Conservation (phyloP, 30 jellyfish, hydroid and myxozoan genomes). For the Rhopilema esculentum region DNA sequence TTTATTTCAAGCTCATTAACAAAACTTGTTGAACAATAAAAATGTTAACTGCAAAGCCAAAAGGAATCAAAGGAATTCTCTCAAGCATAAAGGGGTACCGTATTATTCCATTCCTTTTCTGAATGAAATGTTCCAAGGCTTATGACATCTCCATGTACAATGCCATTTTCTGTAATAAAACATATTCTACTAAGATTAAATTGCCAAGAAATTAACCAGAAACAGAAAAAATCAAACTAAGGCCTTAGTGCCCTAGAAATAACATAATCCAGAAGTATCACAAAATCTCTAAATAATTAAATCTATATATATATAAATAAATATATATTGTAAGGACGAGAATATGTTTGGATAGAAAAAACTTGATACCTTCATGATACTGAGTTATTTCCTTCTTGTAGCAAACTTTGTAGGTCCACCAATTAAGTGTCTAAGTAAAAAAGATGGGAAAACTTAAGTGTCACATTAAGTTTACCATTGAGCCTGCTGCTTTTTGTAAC, state of each 20-base stretch:
- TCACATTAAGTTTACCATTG: not conserved
- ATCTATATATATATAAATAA: too few species aligned
- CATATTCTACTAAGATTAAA: not conserved
- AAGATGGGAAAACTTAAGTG: too few species aligned
- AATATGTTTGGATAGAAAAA: too few species aligned
- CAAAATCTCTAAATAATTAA: too few species aligned
- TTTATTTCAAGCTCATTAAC: too few species aligned
- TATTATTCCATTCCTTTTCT: slow-evolving; percentile 78
- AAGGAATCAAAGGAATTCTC: not conserved
- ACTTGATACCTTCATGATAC: slow-evolving; percentile 78
- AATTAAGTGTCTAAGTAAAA: slow-evolving; percentile 71
- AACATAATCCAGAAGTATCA: too few species aligned
- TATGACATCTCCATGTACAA: slow-evolving; percentile 46
- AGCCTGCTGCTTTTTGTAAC: not conserved
- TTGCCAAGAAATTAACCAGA: not conserved
- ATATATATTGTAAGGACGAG: too few species aligned
- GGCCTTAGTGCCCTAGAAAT: too few species aligned
- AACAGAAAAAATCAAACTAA: too few species aligned
- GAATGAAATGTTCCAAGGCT: slow-evolving; percentile 90
- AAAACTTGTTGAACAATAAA: too few species aligned
- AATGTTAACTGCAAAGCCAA: too few species aligned
- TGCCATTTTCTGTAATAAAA: slow-evolving; percentile 51
- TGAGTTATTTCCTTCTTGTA: slow-evolving; percentile 77
- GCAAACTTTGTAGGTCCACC: slow-evolving; percentile 97
- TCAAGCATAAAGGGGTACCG: slow-evolving; percentile 6